Evolutionary conservation across 1,140 invertebrate species (phyloP).

Genomic region (Andricus grossulariae): DNA sequence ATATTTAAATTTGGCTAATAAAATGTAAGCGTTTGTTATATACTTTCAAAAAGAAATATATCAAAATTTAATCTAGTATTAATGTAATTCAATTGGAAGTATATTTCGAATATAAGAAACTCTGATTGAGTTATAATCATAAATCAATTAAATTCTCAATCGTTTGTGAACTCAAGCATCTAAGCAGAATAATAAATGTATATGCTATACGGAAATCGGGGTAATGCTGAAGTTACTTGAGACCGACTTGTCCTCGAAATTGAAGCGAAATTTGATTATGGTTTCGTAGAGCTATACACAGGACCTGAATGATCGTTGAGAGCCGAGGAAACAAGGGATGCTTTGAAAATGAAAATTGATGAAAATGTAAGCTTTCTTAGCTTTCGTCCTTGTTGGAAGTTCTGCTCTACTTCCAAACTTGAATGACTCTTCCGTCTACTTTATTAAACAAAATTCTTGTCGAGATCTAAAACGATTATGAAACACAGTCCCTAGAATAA

Average conservation of each 20-base stretch:
- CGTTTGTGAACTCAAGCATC: too few species aligned
- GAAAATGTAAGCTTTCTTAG: neutral
- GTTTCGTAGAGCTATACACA: neutral
- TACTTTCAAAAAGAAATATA: too few species aligned
- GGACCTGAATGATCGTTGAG: neutral
- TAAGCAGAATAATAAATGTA: neutral
- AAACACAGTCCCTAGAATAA: too few species aligned
- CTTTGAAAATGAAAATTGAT: neutral
- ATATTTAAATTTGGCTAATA: too few species aligned
- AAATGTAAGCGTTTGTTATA: too few species aligned
- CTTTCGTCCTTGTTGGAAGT: neutral
- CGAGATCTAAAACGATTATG: too few species aligned
- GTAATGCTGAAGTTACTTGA: neutral
- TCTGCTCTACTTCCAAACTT: neutral
- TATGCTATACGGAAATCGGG: too few species aligned
- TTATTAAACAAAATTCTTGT: neutral
- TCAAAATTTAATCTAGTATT: too few species aligned
- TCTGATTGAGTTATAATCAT: too few species aligned
- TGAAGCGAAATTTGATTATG: conserved; percentile 54
- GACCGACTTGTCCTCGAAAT: conserved; percentile 44
- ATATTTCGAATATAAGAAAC: too few species aligned
- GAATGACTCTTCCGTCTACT: neutral
- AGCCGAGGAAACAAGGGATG: neutral
- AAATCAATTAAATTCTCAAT: neutral
- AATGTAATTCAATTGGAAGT: too few species aligned